Base-by-base conservation (phyloP, 2,797 vertebrate species). In the Lithobates pipiens region DNA sequence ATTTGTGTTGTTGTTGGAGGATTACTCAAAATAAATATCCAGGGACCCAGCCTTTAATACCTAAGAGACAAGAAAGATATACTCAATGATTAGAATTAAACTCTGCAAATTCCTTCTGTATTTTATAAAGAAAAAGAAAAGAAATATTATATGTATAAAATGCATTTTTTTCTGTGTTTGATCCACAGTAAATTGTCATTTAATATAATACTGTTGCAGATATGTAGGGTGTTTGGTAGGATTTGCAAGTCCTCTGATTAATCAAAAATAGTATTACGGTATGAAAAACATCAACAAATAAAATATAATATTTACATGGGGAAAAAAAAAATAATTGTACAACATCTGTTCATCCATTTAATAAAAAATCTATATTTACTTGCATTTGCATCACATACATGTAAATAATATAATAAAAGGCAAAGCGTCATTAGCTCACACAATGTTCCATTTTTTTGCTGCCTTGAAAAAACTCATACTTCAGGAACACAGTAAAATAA, bases 1-100 rank as follows among this genome's bases (percentile, higher is more conserved):
- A 13, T 95, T 93, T 92, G 94, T 89, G 89, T 90, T 91, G 91
- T 83, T 32, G 84, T 89, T 61, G 90, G 89, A 90, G 89, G 89
- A 94, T 95, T 93, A 95, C 88, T 88, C 84, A 89, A 65, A 73
- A 75, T 90, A 89, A 92, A 89, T 0, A 89, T 86, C 77, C 92
- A 90, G 91, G 91, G 91, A 90, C 77, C 88, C 80, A 90, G 89
- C 87, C 91, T 95, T 86, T 92, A 92, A 90, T 91, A 95, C 95
- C 97, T 99, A 93, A 90, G 75, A 88, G 84, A 82, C 57, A 29
- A 29, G 36, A 74, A 23, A 69, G 16, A 79, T 29, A 65, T 42
- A 5, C 27, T 39, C 18, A 36, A 11, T 23, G 54, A 61, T 61
- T 61, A 61, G 6, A 61, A 61, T 54, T 5, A 21, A 57, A 61